These are phyloP conservation scores for Drosophila kanekoi DNA, from an alignment of 2,888 invertebrate genomes.

Conservation along the genomic window DNA sequence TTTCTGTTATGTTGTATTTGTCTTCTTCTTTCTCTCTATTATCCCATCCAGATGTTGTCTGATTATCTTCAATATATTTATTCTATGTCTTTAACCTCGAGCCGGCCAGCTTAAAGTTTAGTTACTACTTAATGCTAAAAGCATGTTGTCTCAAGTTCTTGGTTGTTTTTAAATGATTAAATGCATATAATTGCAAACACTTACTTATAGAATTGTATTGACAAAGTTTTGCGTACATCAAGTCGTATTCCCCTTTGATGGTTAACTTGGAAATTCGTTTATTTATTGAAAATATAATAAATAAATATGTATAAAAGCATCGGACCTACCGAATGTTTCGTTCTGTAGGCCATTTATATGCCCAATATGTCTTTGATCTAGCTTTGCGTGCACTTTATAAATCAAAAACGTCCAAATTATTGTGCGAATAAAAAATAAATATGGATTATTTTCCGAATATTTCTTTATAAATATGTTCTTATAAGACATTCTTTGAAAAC, in stretches of 20 bases:
- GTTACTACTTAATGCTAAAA: too few relatives aligned
- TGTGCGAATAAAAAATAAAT: background rate
- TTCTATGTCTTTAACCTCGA: too few relatives aligned
- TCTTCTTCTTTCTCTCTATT: too few relatives aligned
- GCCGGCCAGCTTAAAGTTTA: too few relatives aligned
- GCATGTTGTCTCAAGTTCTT: too few relatives aligned
- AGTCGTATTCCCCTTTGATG: slow-evolving; percentile 39
- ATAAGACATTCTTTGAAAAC: background rate
- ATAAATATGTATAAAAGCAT: too few relatives aligned
- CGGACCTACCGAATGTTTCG: slow-evolving; percentile 47
- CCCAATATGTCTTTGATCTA: background rate
- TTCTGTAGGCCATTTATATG: slow-evolving; percentile 23
- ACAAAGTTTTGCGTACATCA: slow-evolving; percentile 56
- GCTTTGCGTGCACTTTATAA: slow-evolving; percentile 19
- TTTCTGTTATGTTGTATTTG: too few relatives aligned
- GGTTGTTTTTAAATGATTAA: background rate
- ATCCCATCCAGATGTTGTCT: too few relatives aligned
- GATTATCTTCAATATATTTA: too few relatives aligned
- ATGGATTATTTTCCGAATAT: background rate
- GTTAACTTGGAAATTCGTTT: slow-evolving; percentile 28
- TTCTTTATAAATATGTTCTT: slow-evolving; percentile 21
- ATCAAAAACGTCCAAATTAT: slow-evolving; percentile 6
- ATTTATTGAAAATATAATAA: background rate
- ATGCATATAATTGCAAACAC: slow-evolving; percentile 3
- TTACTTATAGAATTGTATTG: slow-evolving; percentile 63